Evolutionary conservation across 2,888 invertebrate genomes (phyloP), one percentile per base, ranked within the genome.

Genomic region (Cryptus armator): DNA sequence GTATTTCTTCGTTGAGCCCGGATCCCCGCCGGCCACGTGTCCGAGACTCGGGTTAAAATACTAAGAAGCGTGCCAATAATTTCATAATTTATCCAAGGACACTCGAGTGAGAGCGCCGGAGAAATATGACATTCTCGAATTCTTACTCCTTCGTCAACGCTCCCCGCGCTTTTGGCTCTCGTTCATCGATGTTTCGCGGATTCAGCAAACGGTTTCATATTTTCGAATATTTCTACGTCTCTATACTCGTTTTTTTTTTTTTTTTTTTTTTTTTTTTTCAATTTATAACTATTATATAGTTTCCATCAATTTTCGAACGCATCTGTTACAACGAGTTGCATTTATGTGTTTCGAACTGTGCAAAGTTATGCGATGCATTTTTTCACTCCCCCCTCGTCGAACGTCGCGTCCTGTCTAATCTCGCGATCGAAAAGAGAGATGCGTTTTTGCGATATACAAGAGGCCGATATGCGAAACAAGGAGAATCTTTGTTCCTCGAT

Each of bases 1-100:
- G 24, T 32, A 77, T 80, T 80, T 44, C 51, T 37, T 79, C 29
- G 29, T 24, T 19, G 46, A 24, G 46, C 46, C 59, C 64, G 62
- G 70, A 75, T 43, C 16, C 44, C 48, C n/a, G 48, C 10, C 51
- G 51, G 74, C 80, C 82, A 85, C 79, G 84, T 80, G 83, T 76
- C 70, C 56, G 24, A 19, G 48, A 24, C 79, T 70, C 70, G 81
- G 84, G 78, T 85, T 85, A 81, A 81, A 81, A 85, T 81, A 85
- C 84, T 74, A 85, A 74, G 78, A 59, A 16, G 44, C 70, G 80
- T 86, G 84, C 86, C 87, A 87, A 87, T 87, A 71, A 87, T 86
- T 83, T 86, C 84, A 84, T 87, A 80, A 86, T 84, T 83, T 68
- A 74, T 37, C 12, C 81, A 81, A 81, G 77, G 81, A 83, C 83